Evolutionary conservation across 2,797 vertebrate genomes (phyloP), one percentile per base, ranked within the genome.

Genomic region (Graptemys geographica): DNA sequence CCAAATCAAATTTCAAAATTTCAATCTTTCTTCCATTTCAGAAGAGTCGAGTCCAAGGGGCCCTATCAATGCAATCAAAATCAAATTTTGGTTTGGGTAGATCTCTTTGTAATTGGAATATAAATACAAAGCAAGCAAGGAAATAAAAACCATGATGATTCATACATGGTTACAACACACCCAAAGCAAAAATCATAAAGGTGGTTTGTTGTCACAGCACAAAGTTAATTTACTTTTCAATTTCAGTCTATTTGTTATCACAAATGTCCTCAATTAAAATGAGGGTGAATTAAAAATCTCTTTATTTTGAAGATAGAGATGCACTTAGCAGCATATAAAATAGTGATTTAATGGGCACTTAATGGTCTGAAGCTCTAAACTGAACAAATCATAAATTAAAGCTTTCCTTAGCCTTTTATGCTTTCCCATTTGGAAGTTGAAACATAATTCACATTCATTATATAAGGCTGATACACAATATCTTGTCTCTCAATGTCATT

Each of bases 381-480:
- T 83, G 87, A 96, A 90, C 59, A 91, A 92, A 96, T 94, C 78
- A 95, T 91, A 96, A 96, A 96, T 96, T 96, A 95, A 90, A 95
- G 89, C 56, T 91, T 96, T 95, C 72, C 11, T 25, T 79, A 93
- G 72, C 52, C 37, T 82, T 95, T 97, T 96, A 91, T 53, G 37
- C 56, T 93, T 96, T 92, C 88, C 74, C 87, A 89, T 84, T 95
- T 96, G 90, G 84, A 96, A 86, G 83, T 65, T 86, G 91, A 97
- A 95, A 89, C 65, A 0, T 59, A 93, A 90, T 96, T 83, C 95
- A 37, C 83, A 93, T 96, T 85, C 85, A 86, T 96, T 93, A 89
- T 5, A 28, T 83, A 84, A 72, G 52, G 76, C 41, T 92, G 81
- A 92, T 76, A 87, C 37, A 87, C 62, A 86, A 37, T 27, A 91